A percentile compares a stretch with the other conserved stretches of the same genome.
phyloP scores from a whole-genome alignment of 2,888 invertebrate genomes.

The Mycogona germanica region DNA sequence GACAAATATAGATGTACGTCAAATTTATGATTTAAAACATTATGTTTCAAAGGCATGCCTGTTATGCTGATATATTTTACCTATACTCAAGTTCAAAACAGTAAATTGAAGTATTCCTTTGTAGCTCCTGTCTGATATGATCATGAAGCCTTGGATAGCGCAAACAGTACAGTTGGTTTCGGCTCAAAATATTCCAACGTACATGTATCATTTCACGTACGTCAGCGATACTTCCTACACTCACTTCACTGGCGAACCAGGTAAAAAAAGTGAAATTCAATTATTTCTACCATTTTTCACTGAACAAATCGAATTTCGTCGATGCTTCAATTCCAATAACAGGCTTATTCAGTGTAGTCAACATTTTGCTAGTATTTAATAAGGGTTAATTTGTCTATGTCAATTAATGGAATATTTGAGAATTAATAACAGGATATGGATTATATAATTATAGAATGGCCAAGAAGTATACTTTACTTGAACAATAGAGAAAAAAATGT shows the following conservation, averaged over 20 bases:
- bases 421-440: too few species aligned
- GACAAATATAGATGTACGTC: slow-evolving; percentile 6
- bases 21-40: background rate
- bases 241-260: slow-evolving; percentile 6
- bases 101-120: background rate
- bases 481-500: background rate
- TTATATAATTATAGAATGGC: too few species aligned
- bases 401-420: too few species aligned
- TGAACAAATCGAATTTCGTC: background rate
- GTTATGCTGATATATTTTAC: too few species aligned
- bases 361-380: background rate
- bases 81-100: too few species aligned
- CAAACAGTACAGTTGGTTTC: slow-evolving; percentile 1
- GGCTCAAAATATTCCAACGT: background rate
- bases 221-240: background rate
- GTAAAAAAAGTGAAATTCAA: background rate
- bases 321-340: background rate
- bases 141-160: slow-evolving; percentile 1
- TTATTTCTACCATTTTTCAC: background rate
- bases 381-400: background rate
- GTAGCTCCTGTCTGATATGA: slow-evolving; percentile 7
- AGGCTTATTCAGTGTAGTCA: background rate
- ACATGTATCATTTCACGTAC: background rate
- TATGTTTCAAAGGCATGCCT: too few species aligned
- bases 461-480: background rate